Conservation (phyloP, 2,888 invertebrate species). For the Chrysolina americana region DNA sequence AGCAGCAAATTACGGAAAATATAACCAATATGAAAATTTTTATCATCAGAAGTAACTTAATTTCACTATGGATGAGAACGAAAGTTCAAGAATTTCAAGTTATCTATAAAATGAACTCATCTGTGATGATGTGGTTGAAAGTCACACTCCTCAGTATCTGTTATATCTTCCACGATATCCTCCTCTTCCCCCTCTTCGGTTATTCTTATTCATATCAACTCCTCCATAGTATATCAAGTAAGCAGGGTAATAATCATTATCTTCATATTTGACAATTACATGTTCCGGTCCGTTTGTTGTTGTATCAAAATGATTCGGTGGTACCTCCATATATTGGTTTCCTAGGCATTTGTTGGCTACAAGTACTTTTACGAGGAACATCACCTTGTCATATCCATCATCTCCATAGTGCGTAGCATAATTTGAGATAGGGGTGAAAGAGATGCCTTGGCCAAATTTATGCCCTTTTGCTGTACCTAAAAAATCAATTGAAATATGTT, state of each 20-base stretch:
- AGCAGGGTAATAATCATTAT: conserved; percentile 33
- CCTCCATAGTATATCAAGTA: conserved; percentile 32
- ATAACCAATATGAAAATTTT: no score
- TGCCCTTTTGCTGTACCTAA: conserved; percentile 21
- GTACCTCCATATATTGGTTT: not conserved
- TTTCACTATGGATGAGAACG: no score
- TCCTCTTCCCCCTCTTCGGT: not conserved
- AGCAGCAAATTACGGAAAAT: no score
- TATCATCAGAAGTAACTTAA: no score
- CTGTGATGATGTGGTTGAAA: no score
- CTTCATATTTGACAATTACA: conserved; percentile 34
- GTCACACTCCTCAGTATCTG: not conserved
- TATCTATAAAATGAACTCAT: not conserved
- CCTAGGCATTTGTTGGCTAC: conserved; percentile 22
- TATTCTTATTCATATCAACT: conserved; percentile 19
- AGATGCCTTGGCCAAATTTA: conserved; percentile 31
- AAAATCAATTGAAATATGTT: conserved; percentile 13
- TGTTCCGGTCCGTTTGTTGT: conserved; percentile 18
- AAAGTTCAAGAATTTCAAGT: no score
- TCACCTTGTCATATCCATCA: conserved; percentile 25
- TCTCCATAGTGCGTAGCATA: conserved; percentile 37
- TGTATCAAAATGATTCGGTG: conserved; percentile 18
- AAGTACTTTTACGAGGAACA: conserved; percentile 30
- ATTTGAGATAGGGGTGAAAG: conserved; percentile 20
- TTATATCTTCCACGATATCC: not conserved